A percentile compares a stretch with the other conserved stretches of the same genome.
Evolutionary conservation across 2,888 invertebrate genomes (phyloP).

Genomic region (Proisotoma minuta): DNA sequence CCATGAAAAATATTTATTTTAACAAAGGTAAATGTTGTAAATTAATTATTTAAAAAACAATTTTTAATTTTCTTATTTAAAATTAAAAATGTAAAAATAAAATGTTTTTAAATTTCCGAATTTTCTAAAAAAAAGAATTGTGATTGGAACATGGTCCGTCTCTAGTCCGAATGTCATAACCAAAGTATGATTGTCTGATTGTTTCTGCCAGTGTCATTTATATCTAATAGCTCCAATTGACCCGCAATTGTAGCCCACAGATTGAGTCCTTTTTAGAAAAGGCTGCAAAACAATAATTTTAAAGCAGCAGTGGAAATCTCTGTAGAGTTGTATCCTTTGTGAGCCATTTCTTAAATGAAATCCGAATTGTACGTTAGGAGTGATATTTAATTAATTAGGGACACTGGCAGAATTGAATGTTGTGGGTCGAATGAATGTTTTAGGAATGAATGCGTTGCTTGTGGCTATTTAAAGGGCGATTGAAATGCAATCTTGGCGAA

Average conservation of each 20-base stretch:
- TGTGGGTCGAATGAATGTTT: slow-evolving; percentile 44
- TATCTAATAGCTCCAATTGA: no score
- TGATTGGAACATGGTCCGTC: not conserved
- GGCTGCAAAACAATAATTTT: no score
- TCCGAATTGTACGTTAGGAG: no score
- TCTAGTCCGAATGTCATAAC: slow-evolving; percentile 18
- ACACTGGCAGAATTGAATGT: slow-evolving; percentile 41
- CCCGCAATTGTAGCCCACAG: no score
- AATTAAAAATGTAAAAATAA: not conserved
- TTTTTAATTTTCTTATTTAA: not conserved
- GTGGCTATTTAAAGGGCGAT: slow-evolving; percentile 46
- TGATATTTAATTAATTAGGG: slow-evolving; percentile 16
- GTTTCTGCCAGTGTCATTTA: slow-evolving; percentile 39
- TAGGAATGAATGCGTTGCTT: slow-evolving; percentile 41
- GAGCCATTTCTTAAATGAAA: no score
- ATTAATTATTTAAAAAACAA: no score
- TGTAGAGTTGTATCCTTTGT: no score
- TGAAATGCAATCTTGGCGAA: slow-evolving; percentile 46
- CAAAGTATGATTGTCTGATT: slow-evolving; percentile 19
- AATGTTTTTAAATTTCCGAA: not conserved
- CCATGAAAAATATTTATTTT: slow-evolving; percentile 22
- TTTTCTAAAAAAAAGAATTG: no score
- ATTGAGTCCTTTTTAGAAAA: no score
- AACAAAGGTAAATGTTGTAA: no score
- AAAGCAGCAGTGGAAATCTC: no score